phyloP scores from a whole-genome alignment of 2,797 vertebrate species.

The Limnodromus scolopaceus region DNA sequence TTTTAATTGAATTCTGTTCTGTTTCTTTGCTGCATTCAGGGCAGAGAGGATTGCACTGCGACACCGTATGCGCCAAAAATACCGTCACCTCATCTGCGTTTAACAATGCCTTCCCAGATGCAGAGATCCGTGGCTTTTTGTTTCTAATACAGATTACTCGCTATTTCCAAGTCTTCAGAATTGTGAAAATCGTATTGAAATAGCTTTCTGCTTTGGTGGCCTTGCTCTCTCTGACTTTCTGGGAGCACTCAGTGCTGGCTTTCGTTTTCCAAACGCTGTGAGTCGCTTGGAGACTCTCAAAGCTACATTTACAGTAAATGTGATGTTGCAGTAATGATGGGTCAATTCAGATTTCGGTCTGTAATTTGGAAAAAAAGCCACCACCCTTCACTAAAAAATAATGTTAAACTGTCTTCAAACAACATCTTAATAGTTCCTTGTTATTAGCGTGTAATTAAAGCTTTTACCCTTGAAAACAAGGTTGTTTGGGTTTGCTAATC shows the following conservation, averaged over 20 bases:
- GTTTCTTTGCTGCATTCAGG: background rate
- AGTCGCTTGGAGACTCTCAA: conserved; percentile 53
- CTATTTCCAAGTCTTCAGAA: background rate
- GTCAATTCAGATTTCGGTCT: conserved; percentile 49
- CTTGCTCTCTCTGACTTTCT: conserved; percentile 25
- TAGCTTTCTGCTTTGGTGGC: background rate
- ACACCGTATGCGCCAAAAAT: background rate
- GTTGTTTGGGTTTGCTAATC: conserved; percentile 28
- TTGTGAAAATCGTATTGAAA: background rate
- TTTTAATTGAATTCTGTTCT: background rate
- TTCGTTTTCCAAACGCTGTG: conserved; percentile 54
- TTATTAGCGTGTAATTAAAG: conserved; percentile 57
- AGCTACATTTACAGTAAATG: conserved; percentile 55
- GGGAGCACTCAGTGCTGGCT: background rate
- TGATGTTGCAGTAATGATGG: conserved; percentile 54
- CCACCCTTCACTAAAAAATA: background rate
- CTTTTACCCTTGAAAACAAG: conserved; percentile 52
- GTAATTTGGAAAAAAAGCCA: conserved; percentile 15
- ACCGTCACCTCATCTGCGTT: background rate
- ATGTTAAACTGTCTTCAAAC: conserved; percentile 24
- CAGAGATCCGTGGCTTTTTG: background rate
- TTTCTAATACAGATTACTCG: background rate
- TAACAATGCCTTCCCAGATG: background rate
- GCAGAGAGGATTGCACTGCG: background rate
- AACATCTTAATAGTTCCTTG: conserved; percentile 25